phyloP scores from a whole-genome alignment of 1,140 invertebrate genomes.

The Eufriesea mexicana region DNA sequence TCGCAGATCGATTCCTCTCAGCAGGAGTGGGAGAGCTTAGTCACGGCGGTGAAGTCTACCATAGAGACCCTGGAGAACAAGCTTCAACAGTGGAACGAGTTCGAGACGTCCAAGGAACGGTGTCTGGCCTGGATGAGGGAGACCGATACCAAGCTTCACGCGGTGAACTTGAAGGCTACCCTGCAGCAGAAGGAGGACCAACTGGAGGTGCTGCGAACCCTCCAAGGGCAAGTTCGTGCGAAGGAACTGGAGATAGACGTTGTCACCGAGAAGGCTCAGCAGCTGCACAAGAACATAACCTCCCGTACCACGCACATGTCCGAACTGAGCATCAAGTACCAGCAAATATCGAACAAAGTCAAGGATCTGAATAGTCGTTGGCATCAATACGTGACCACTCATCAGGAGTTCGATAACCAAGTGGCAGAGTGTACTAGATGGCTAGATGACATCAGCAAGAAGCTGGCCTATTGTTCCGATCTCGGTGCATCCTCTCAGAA shows the following conservation, averaged over 20 bases:
- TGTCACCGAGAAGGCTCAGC: slow-evolving; percentile 94
- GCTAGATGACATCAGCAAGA: slow-evolving; percentile 92
- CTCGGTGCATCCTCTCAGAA: slow-evolving; percentile 90
- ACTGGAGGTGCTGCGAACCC: slow-evolving; percentile 88
- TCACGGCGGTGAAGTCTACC: slow-evolving; percentile 89
- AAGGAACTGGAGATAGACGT: slow-evolving; percentile 97
- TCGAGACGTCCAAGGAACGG: slow-evolving; percentile 93
- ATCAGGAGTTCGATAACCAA: slow-evolving; percentile 93
- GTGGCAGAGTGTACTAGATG: slow-evolving; percentile 91
- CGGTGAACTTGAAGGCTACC: slow-evolving; percentile 93
- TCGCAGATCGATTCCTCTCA: slow-evolving; percentile 93
- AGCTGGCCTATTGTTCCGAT: slow-evolving; percentile 92
- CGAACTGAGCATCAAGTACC: slow-evolving; percentile 94
- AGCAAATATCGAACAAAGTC: slow-evolving; percentile 93
- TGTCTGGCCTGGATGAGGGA: slow-evolving; percentile 94
- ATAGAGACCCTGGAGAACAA: slow-evolving; percentile 91
- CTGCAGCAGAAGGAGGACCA: slow-evolving; percentile 92
- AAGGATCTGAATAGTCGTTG: slow-evolving; percentile 95
- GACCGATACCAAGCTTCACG: slow-evolving; percentile 93
- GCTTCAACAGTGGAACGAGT: slow-evolving; percentile 94
- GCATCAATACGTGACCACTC: slow-evolving; percentile 95
- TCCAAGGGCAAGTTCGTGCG: slow-evolving; percentile 94
- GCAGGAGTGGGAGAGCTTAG: slow-evolving; percentile 94
- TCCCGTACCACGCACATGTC: slow-evolving; percentile 90
- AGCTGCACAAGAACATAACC: slow-evolving; percentile 87